Base-by-base conservation (phyloP, 1,140 invertebrate genomes). In the Adoxophyes honmai region DNA sequence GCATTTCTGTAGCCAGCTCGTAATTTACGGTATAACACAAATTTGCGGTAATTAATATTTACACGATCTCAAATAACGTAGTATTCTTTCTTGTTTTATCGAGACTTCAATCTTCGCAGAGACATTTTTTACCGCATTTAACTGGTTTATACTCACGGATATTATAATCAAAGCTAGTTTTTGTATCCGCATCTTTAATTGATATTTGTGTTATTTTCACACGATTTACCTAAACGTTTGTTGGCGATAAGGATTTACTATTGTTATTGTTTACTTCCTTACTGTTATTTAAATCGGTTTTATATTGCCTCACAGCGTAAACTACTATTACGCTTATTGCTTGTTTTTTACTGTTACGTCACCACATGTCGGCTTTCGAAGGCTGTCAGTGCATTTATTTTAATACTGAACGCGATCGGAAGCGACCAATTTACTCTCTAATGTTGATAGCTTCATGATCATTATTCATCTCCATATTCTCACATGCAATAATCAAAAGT, bases 201-300 rank as follows among this genome's bases (percentile, higher is more conserved):
- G 42, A 28, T 48, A 48, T 48, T 48, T 48, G 42, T 48, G 16
- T 48, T 48, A 48, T 48, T 48, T 48, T 48, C 42, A 48, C 42
- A 48, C 42, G 42, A 48, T 48, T 33, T 48, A 18, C 42, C 42
- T 48, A 48, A 48, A 48, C 42, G 18, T 48, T 48, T n/a, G 21
- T 28, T 1, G n/a, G 10, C 15, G 39, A 44, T 28, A 18, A 13
- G 42, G 42, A 1, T 6, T 33, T 28, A 21, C 42, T 48, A 48
- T 48, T 48, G 42, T 48, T 48, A 48, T 48, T 48, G 16, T 48
- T 28, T 28, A 48, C 42, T 48, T 48, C 42, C 42, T 48, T 11
- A 28, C 18, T 14, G 10, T 48, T 28, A 44, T n/a, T 28, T 28
- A 48, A 11, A 48, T 48, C 3, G 21, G 16, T n/a, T 14, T 33